Evolutionary conservation across 2,113 vertebrate genomes (phyloP).

Genomic region (Poicephalus gulielmi): DNA sequence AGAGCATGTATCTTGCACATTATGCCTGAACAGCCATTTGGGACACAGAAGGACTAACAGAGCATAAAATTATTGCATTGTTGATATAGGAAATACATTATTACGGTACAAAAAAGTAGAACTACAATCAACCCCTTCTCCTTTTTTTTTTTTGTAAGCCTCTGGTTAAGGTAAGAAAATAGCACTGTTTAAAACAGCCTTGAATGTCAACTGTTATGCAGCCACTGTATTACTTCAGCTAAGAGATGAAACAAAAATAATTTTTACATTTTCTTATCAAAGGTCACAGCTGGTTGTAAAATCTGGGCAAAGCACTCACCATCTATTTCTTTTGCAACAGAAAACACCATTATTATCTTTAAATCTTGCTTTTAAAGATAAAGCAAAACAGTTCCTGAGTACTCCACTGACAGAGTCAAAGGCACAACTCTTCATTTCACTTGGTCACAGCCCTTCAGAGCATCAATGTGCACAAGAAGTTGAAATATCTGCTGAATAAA

Average conservation of each 20-base stretch:
- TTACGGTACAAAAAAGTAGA: neutral
- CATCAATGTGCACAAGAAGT: neutral
- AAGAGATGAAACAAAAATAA: neutral
- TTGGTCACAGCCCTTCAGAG: neutral
- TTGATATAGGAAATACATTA: neutral
- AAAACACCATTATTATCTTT: neutral
- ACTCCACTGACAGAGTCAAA: neutral
- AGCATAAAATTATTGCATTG: neutral
- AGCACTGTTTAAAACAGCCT: neutral
- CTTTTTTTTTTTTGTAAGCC: neutral
- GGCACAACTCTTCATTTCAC: neutral
- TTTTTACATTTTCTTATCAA: neutral
- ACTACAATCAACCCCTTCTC: neutral
- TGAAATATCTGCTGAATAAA: neutral
- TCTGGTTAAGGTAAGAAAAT: neutral
- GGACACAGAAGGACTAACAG: neutral
- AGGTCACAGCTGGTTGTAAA: neutral
- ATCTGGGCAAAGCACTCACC: neutral
- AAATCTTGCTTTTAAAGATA: neutral
- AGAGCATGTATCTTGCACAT: neutral
- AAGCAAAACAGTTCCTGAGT: neutral
- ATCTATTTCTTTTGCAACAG: neutral
- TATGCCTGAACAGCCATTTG: neutral
- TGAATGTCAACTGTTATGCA: neutral
- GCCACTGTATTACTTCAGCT: neutral